Base-by-base conservation (phyloP, 2,888 invertebrate species). In the Cremastinae sp. region DNA sequence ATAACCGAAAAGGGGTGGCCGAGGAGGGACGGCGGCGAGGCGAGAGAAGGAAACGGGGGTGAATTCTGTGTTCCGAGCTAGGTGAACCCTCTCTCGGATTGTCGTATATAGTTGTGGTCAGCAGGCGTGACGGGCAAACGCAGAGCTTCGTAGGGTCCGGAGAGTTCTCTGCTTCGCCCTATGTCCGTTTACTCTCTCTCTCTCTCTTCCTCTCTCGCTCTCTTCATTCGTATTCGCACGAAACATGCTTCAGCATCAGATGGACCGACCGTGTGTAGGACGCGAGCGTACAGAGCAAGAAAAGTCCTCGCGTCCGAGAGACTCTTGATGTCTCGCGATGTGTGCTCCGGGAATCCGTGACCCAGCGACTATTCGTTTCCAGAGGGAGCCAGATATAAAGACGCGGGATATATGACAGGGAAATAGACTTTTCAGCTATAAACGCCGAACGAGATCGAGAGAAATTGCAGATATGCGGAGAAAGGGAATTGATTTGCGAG, bases 51-150 rank as follows among this genome's bases (percentile, higher is more conserved):
- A 76, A 75, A 73, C 66, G 72, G 74, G 77, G 78, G 74, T 75
- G 79, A 70, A 69, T 72, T 56, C 74, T 78, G 28, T 28, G 28
- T 28, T 28, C 78, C 76, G 78, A 78, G 77, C 79, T 79, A 79
- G 79, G 79, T 80, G 78, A 78, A 70, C 83, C 80, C 28, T 28
- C 28, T 28, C 28, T 28, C 83, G 79, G 76, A 78, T 80, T 82
- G 86, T 87, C 86, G 84, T 87, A 86, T 86, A 87, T 86, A 88
- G 87, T 85, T 87, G 88, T 84, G 88, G 88, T 87, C 87, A 86
- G 88, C 87, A 85, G 85, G 85, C 87, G 88, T 88, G 87, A 88
- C 87, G 88, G 84, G 82, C 79, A 80, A 56, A 82, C 76, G 82
- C 76, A 78, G n/a, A n/a, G 80, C 79, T 77, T 78, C 78, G 82